Evolutionary conservation across 2,888 invertebrate species (phyloP).

Genomic region (Drosophila austrosaltans): DNA sequence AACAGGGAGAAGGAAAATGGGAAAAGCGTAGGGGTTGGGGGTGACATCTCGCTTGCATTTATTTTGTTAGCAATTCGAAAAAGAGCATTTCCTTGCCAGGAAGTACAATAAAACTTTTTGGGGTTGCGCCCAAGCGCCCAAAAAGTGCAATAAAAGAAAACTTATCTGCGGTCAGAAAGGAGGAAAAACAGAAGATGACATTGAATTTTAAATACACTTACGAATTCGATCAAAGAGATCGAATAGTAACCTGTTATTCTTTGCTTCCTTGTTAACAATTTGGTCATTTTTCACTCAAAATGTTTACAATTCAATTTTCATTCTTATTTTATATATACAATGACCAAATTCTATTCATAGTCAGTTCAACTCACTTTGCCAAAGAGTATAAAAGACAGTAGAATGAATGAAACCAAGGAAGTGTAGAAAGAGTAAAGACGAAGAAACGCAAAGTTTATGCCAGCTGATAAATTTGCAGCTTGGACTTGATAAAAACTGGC

Average conservation of each 20-base stretch:
- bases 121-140: slow-evolving; percentile 43
- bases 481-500: slow-evolving; percentile 71
- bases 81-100: slow-evolving; percentile 68
- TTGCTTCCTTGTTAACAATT: too few relatives aligned
- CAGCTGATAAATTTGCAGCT: slow-evolving; percentile 72
- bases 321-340: too few relatives aligned
- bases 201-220: too few relatives aligned
- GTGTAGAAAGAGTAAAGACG: slow-evolving; percentile 23
- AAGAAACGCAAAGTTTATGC: slow-evolving; percentile 70
- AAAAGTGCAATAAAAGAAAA: slow-evolving; percentile 74
- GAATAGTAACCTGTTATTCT: too few relatives aligned
- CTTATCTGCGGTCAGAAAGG: slow-evolving; percentile 62
- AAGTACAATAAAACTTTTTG: slow-evolving; percentile 65
- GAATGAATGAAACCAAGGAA: not conserved
- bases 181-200: not conserved
- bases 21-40: not conserved
- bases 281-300: too few relatives aligned
- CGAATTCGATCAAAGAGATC: too few relatives aligned
- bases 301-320: too few relatives aligned
- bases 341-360: not conserved
- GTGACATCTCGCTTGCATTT: slow-evolving; percentile 42
- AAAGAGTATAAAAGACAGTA: not conserved
- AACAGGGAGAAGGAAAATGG: not conserved
- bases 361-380: not conserved
- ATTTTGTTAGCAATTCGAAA: slow-evolving; percentile 69